These are phyloP conservation scores for Anolis carolinensis DNA, from an alignment of 2,113 vertebrate genomes.

Conservation along the genomic window DNA sequence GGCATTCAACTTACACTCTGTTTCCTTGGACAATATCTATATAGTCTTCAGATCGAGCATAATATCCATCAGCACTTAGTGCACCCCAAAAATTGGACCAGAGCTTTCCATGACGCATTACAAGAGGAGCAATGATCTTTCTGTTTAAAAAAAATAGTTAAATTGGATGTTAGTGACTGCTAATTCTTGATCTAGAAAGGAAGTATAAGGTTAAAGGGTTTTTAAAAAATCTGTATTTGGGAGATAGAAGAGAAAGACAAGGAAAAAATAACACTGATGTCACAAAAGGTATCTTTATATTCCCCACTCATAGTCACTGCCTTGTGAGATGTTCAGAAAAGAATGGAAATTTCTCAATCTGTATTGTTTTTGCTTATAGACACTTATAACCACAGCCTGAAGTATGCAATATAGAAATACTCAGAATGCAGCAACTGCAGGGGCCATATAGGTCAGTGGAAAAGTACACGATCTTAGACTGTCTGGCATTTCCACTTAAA, in stretches of 20 bases:
- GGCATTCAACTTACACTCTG: constrained; percentile 85
- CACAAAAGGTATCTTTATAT: neutral
- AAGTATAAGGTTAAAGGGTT: neutral
- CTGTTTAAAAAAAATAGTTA: constrained; percentile 69
- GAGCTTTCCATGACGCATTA: constrained; percentile 92
- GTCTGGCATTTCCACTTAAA: neutral
- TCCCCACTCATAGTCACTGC: neutral
- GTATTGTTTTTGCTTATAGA: neutral
- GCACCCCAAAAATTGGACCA: constrained; percentile 99
- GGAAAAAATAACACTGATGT: neutral
- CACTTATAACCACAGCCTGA: neutral
- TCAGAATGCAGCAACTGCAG: neutral
- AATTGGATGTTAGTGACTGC: neutral
- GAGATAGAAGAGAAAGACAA: neutral
- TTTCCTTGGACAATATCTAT: constrained; percentile 95
- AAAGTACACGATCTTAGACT: neutral
- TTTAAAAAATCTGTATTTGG: neutral
- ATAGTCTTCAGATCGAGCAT: constrained; percentile 96
- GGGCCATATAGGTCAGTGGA: neutral
- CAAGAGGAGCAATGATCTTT: constrained; percentile 93
- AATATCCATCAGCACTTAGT: constrained; percentile 94
- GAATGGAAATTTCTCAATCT: neutral
- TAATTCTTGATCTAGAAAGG: neutral
- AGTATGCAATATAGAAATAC: neutral
- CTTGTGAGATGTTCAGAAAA: neutral